Percentiles rank a stretch among this genome's conserved stretches.
These are phyloP conservation scores for Falcaria lacertinaria DNA, from an alignment of 2,888 invertebrate genomes.

Conservation along the genomic window DNA sequence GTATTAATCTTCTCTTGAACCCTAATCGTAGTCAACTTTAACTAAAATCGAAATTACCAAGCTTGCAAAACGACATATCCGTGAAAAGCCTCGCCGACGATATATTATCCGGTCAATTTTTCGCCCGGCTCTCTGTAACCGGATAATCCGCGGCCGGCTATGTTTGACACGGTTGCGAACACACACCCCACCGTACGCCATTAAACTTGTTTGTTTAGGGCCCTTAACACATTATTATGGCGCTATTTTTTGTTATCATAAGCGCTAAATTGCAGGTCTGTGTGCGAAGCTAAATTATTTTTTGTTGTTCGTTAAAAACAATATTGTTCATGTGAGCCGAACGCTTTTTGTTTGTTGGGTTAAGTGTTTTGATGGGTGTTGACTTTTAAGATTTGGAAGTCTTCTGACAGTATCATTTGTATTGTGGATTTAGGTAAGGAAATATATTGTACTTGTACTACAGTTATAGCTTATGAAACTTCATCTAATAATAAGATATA, in stretches of 20 bases:
- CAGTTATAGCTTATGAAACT: too few species aligned
- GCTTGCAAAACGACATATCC: constrained; percentile 1
- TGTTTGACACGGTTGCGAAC: constrained; percentile 63
- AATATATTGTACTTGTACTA: too few species aligned
- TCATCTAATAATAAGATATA: too few species aligned
- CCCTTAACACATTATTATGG: constrained; percentile 61
- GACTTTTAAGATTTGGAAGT: not conserved
- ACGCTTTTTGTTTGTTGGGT: not conserved
- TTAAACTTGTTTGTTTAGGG: constrained; percentile 68
- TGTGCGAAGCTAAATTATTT: constrained; percentile 1
- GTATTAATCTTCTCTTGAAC: too few species aligned
- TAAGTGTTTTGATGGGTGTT: not conserved
- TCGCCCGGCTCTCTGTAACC: constrained; percentile 13
- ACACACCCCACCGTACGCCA: constrained; percentile 48
- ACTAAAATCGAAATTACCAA: not conserved
- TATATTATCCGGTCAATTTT: constrained; percentile 26
- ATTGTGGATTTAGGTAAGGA: too few species aligned
- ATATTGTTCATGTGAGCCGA: not conserved
- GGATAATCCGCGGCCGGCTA: constrained; percentile 59
- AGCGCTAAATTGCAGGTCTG: constrained; percentile 25
- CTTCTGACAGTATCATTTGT: too few species aligned
- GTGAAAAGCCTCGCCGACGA: constrained; percentile 5
- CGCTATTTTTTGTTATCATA: constrained; percentile 41
- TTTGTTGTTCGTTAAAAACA: not conserved
- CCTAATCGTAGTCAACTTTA: too few species aligned